A percentile compares a stretch with the other conserved stretches of the same genome.
These are phyloP conservation scores for Sogatella furcifera DNA, from an alignment of 1,140 invertebrate species.

Conservation along the genomic window DNA sequence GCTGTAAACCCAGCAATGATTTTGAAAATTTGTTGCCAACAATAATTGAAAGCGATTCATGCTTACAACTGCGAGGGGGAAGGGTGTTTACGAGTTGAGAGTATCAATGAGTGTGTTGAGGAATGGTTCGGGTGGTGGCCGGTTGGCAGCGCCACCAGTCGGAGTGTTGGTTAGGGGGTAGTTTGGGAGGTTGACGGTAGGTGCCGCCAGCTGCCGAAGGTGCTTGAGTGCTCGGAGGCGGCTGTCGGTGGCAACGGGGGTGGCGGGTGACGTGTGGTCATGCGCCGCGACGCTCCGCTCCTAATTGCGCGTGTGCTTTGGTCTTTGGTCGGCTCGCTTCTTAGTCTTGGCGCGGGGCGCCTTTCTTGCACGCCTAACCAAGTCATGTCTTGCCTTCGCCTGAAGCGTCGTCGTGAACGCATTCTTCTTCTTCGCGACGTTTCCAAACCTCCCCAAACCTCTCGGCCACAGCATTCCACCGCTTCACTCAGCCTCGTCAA, in stretches of 20 bases:
- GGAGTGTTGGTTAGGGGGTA: background rate
- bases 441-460: background rate
- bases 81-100: too few relatives aligned
- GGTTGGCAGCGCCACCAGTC: background rate
- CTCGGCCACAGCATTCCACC: background rate
- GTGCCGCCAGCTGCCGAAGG: constrained; percentile 8
- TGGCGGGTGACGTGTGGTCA: constrained; percentile 6
- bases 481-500: background rate
- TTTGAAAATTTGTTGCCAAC: too few relatives aligned
- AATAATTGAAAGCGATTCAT: too few relatives aligned
- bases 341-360: constrained; percentile 9
- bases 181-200: constrained; percentile 10
- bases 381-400: background rate
- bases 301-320: background rate
- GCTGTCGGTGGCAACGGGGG: constrained; percentile 5
- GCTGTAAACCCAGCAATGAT: too few relatives aligned
- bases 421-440: background rate
- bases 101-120: background rate
- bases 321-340: background rate
- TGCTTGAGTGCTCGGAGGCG: constrained; percentile 8
- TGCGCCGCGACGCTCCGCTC: background rate
- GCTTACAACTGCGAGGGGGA: too few relatives aligned
- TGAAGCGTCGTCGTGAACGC: background rate
- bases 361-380: background rate
- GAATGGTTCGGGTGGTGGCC: background rate